Percentiles rank a stretch among this genome's conserved stretches.
These are phyloP conservation scores for Pharmacophagus antenor DNA, from an alignment of 2,888 invertebrate species.

Conservation along the genomic window DNA sequence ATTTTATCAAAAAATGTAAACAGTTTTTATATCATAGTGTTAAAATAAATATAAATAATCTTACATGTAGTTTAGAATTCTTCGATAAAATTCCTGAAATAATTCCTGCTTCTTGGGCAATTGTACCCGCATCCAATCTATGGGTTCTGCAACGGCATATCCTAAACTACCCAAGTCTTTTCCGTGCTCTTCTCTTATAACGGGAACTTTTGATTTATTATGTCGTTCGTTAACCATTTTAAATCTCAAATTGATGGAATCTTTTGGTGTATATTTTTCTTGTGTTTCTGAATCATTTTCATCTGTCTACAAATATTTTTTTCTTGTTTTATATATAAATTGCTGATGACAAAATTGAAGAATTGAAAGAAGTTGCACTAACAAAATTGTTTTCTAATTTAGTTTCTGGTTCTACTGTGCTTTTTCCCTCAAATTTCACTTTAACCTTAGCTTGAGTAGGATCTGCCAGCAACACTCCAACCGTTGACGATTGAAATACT, in stretches of 20 bases:
- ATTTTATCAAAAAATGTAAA: not conserved
- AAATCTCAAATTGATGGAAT: constrained; percentile 32
- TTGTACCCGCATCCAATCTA: constrained; percentile 83
- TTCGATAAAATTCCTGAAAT: constrained; percentile 83
- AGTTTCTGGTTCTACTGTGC: constrained; percentile 52
- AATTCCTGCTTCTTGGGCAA: constrained; percentile 85
- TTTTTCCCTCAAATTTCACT: constrained; percentile 74
- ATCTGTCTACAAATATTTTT: constrained; percentile 40
- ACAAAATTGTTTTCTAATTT: constrained; percentile 45
- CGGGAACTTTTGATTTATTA: constrained; percentile 40
- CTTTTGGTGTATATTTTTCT: constrained; percentile 47
- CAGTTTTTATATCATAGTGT: not conserved
- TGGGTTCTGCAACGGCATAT: constrained; percentile 77
- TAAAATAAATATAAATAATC: constrained; percentile 34
- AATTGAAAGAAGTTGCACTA: constrained; percentile 34
- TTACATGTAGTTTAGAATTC: constrained; percentile 85
- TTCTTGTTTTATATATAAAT: not conserved
- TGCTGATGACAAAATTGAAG: not conserved
- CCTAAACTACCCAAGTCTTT: constrained; percentile 80
- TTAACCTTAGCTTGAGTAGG: constrained; percentile 84
- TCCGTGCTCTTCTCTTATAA: constrained; percentile 55
- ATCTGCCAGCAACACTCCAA: constrained; percentile 85
- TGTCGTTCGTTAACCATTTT: constrained; percentile 32
- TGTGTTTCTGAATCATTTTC: constrained; percentile 47
- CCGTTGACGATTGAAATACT: constrained; percentile 84